phyloP scores from a whole-genome alignment of 1,140 invertebrate genomes.

The Lineus longissimus region DNA sequence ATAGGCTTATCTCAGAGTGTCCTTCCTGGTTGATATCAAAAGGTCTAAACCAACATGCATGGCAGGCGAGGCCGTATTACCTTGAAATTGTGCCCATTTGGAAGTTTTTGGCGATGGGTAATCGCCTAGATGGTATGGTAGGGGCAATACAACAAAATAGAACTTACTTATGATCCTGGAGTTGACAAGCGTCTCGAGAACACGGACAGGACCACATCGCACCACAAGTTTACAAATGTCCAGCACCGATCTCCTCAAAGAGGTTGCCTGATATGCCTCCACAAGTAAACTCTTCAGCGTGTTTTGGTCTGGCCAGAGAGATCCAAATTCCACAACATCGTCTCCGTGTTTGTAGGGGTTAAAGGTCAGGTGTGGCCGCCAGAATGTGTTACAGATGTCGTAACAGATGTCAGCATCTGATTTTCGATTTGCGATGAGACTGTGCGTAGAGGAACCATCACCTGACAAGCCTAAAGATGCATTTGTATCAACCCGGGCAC shows the following conservation, averaged over 20 bases:
- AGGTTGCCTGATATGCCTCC: conserved; percentile 27
- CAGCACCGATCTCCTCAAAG: conserved; percentile 24
- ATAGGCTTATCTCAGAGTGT: too few relatives aligned
- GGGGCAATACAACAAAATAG: neutral
- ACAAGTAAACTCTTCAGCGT: conserved; percentile 20
- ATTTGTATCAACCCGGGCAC: too few relatives aligned
- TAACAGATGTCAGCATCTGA: too few relatives aligned
- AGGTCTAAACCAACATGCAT: too few relatives aligned
- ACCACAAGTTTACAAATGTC: conserved; percentile 29
- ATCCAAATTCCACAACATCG: conserved; percentile 23
- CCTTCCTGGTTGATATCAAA: too few relatives aligned
- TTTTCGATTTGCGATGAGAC: too few relatives aligned
- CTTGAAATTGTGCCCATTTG: too few relatives aligned
- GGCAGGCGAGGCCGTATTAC: too few relatives aligned
- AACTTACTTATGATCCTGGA: conserved; percentile 31
- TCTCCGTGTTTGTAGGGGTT: conserved; percentile 26
- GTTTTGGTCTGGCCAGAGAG: conserved; percentile 27
- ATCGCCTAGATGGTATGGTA: too few relatives aligned
- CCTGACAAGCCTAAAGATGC: too few relatives aligned
- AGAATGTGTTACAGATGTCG: conserved; percentile 32
- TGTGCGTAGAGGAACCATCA: too few relatives aligned
- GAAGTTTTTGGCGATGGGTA: too few relatives aligned
- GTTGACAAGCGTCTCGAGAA: conserved; percentile 26
- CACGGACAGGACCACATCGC: conserved; percentile 25
- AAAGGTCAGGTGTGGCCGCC: conserved; percentile 29